Percentiles rank a stretch among this genome's conserved stretches.
Evolutionary conservation across 2,888 invertebrate species (phyloP).

Genomic region (Zonitis immaculata): DNA sequence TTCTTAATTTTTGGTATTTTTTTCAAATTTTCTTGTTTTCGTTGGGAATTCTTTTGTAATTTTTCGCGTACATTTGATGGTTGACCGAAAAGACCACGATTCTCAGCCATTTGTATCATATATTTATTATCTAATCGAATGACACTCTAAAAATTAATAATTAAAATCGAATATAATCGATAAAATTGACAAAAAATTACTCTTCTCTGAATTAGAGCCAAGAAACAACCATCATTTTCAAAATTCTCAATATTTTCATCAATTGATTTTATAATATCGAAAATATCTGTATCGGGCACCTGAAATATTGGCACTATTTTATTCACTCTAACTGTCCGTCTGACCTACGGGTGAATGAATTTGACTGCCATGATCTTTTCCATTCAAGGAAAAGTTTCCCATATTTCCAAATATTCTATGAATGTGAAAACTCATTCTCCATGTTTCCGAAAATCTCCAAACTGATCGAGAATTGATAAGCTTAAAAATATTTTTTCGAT

Average conservation of each 20-base stretch:
- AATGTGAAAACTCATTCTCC: too few species aligned
- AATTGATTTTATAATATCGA: constrained; percentile 57
- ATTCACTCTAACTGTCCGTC: too few species aligned
- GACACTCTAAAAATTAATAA: constrained; percentile 53
- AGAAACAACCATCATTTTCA: constrained; percentile 59
- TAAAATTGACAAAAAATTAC: constrained; percentile 37
- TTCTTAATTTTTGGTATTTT: constrained; percentile 25
- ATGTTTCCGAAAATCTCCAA: too few species aligned
- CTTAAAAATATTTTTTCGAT: too few species aligned
- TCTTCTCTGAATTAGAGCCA: constrained; percentile 65
- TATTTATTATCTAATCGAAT: constrained; percentile 75
- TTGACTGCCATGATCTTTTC: too few species aligned
- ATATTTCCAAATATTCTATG: too few species aligned
- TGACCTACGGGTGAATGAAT: too few species aligned
- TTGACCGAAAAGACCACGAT: constrained; percentile 66
- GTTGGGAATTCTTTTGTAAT: constrained; percentile 44
- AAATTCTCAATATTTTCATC: constrained; percentile 50
- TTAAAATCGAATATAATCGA: neutral
- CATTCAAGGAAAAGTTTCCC: too few species aligned
- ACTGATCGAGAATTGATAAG: too few species aligned
- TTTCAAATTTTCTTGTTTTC: constrained; percentile 37
- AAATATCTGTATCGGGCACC: constrained; percentile 68
- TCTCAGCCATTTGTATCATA: constrained; percentile 79
- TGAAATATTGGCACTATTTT: constrained; percentile 33
- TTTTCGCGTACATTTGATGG: constrained; percentile 46